phyloP scores from a whole-genome alignment of 1,140 invertebrate species.

The Euura saliciscinereae region DNA sequence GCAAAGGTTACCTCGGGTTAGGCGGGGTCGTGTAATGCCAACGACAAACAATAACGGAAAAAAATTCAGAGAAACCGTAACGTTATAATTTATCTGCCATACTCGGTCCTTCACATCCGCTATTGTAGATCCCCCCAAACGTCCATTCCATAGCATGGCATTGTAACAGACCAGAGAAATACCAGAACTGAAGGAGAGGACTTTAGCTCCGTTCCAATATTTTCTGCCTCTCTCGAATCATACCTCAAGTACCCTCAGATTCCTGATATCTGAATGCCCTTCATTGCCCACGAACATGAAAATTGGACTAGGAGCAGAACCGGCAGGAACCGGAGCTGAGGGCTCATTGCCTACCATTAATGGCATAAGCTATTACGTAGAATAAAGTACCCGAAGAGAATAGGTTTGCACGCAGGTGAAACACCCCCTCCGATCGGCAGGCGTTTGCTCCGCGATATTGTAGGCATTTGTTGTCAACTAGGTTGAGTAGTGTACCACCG shows the following conservation, averaged over 20 bases:
- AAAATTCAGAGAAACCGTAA: conserved; percentile 58
- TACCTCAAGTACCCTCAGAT: too few relatives aligned
- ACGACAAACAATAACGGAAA: conserved; percentile 33
- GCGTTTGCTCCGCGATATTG: neutral
- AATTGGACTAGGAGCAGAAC: too few relatives aligned
- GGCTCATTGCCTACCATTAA: neutral
- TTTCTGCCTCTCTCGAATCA: too few relatives aligned
- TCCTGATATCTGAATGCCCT: too few relatives aligned
- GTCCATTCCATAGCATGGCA: conserved; percentile 50
- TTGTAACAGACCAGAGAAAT: conserved; percentile 51
- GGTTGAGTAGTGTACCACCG: neutral
- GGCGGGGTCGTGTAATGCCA: conserved; percentile 56
- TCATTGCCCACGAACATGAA: too few relatives aligned
- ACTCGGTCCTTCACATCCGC: neutral
- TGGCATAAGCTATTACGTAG: neutral
- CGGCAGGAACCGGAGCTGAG: too few relatives aligned
- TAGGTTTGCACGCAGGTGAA: neutral
- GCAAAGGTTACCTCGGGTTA: conserved; percentile 35
- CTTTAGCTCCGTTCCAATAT: too few relatives aligned
- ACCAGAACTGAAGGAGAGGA: conserved; percentile 23
- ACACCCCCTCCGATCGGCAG: neutral
- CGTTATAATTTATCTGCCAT: conserved; percentile 55
- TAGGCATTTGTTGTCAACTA: neutral
- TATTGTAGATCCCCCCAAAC: conserved; percentile 43
- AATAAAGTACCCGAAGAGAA: neutral